These are phyloP conservation scores for Heliconius aoede DNA, from an alignment of 2,888 invertebrate species.

Conservation along the genomic window DNA sequence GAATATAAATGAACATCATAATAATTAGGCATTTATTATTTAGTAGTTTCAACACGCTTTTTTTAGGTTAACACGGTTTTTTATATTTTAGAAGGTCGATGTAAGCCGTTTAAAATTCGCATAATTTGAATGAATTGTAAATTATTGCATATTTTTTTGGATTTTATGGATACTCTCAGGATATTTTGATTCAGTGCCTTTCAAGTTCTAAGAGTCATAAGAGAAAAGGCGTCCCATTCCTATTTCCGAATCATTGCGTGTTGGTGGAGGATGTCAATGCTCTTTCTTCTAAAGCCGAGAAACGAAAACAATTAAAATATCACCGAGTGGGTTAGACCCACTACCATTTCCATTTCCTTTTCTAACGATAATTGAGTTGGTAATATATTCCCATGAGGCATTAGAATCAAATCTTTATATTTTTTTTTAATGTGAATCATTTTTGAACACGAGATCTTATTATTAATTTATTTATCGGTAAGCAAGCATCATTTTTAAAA, in stretches of 20 bases:
- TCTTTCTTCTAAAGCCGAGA: too few relatives aligned
- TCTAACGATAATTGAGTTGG: too few relatives aligned
- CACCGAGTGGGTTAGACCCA: neutral
- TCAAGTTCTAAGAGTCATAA: too few relatives aligned
- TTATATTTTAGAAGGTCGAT: constrained; percentile 12
- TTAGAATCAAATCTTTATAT: neutral
- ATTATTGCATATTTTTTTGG: neutral
- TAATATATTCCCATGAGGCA: too few relatives aligned
- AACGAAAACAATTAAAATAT: too few relatives aligned
- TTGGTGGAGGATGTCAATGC: too few relatives aligned
- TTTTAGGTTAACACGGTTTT: constrained; percentile 19
- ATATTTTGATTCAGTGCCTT: neutral
- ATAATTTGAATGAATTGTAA: constrained; percentile 12
- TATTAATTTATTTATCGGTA: neutral
- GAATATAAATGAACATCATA: neutral
- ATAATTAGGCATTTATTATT: constrained; percentile 5
- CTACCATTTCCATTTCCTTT: neutral
- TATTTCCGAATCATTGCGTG: too few relatives aligned
- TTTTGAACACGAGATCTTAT: neutral
- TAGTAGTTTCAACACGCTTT: constrained; percentile 10
- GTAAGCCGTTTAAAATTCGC: constrained; percentile 14
- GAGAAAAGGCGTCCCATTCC: too few relatives aligned
- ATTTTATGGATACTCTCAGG: neutral
- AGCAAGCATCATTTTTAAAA: neutral
- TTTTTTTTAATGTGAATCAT: neutral